These are phyloP conservation scores for Limosa lapponica DNA, from an alignment of 2,797 vertebrate species.

Conservation along the genomic window DNA sequence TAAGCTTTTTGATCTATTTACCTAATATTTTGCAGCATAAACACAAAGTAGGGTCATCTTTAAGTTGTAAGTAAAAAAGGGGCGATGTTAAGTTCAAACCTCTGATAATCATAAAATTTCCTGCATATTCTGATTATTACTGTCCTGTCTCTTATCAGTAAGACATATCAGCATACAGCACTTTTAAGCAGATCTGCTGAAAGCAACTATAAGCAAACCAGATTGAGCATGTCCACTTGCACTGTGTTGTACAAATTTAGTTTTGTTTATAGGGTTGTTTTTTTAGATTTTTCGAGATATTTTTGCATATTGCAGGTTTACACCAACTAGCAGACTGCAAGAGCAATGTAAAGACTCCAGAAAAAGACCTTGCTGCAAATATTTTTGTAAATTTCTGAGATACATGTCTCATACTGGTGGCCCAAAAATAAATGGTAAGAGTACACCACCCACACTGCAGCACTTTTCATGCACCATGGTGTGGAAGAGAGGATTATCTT, in stretches of 20 bases:
- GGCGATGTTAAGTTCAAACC: background rate
- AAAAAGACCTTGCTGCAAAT: slow-evolving; percentile 2
- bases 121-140: background rate
- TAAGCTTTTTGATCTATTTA: background rate
- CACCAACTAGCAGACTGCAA: background rate
- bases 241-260: background rate
- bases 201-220: background rate
- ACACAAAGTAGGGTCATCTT: background rate
- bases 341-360: background rate
- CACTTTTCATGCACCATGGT: background rate
- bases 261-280: background rate
- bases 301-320: background rate
- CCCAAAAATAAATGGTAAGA: slow-evolving; percentile 28
- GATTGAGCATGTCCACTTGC: background rate
- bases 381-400: slow-evolving; percentile 31
- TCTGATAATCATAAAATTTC: background rate
- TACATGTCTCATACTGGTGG: background rate
- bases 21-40: background rate
- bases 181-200: background rate
- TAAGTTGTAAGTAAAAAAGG: background rate
- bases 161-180: background rate
- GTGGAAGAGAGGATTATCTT: background rate
- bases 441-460: slow-evolving; percentile 22
- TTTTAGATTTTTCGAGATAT: background rate
- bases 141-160: background rate